Base-by-base conservation (phyloP, 2,888 invertebrate species). In the Ormia ochracea region DNA sequence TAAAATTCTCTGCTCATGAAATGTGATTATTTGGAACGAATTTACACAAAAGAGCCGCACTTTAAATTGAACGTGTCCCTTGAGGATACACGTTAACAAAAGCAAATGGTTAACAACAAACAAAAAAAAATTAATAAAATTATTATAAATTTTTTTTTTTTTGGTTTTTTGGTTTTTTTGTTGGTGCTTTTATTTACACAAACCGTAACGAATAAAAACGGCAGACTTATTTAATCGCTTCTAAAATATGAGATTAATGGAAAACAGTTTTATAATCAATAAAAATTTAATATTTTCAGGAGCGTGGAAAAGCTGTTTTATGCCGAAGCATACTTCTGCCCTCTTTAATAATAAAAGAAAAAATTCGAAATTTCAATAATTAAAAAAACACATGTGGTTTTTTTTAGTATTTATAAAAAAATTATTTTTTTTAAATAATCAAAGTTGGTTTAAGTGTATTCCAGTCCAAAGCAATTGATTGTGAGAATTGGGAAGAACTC, bases 51-150 rank as follows among this genome's bases (percentile, higher is more conserved):
- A 52, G 66, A 66, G 58, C 78, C 70, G 72, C 66, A 21, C 59
- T 59, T 72, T 78, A 72, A 78, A 72, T 78, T 72, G 72, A 78
- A 72, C 70, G 72, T 78, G 70, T 78, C 78, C 78, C 78, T 78
- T 66, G 78, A 72, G 78, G 78, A 66, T 21, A 59, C 28, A 72
- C 58, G 1, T 38, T 9, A 14, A 56, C 43, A 73, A 31, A 38
- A 26, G 28, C 31, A 54, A 41, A 56, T 23, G 41, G n/a, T 10
- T 21, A 45, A 33, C 61, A 3, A 28, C 38, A 38, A 76, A 61
- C 61, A 54, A 76, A 61, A 54, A 61, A 69, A 69, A 61, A 76
- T 75, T 75, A 68, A 59, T 36, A 59, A 68, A 66, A 74, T 74
- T 74, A 74, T 74, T 66, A 56, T 41, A 59, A 38, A 31, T 36